These are phyloP conservation scores for Pangasius mekongensis DNA, from an alignment of 2,797 vertebrate species.

Conservation along the genomic window DNA sequence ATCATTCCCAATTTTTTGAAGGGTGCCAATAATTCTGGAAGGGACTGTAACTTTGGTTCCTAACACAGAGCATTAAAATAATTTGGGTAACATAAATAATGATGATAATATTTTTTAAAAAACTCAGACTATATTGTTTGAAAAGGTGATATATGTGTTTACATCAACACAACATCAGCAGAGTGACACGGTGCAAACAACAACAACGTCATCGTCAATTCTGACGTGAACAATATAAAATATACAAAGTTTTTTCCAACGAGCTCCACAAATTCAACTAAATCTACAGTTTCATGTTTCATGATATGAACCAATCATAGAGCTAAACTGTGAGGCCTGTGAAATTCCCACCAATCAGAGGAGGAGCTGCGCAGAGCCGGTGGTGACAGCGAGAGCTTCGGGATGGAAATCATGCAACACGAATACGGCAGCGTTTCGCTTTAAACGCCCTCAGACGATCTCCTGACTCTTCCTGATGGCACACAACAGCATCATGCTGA, in stretches of 20 bases:
- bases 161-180: neutral
- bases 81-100: neutral
- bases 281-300: neutral
- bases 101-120: neutral
- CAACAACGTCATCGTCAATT: no score
- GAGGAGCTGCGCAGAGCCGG: neutral
- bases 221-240: conserved; percentile 38
- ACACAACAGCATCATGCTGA: conserved; percentile 95
- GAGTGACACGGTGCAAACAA: neutral
- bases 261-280: conserved; percentile 33
- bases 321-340: conserved; percentile 50
- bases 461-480: conserved; percentile 92
- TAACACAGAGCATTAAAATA: neutral
- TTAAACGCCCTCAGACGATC: conserved; percentile 81
- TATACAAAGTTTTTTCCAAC: conserved; percentile 41
- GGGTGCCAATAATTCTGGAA: conserved; percentile 4
- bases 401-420: conserved; percentile 80
- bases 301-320: conserved; percentile 34
- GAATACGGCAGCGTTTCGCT: conserved; percentile 52
- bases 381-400: conserved; percentile 65
- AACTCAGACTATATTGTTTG: neutral
- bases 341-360: conserved; percentile 53
- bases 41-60: neutral
- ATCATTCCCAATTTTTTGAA: neutral
- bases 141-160: neutral